These are phyloP conservation scores for Listronotus bonariensis DNA, from an alignment of 1,140 invertebrate species.

Conservation along the genomic window DNA sequence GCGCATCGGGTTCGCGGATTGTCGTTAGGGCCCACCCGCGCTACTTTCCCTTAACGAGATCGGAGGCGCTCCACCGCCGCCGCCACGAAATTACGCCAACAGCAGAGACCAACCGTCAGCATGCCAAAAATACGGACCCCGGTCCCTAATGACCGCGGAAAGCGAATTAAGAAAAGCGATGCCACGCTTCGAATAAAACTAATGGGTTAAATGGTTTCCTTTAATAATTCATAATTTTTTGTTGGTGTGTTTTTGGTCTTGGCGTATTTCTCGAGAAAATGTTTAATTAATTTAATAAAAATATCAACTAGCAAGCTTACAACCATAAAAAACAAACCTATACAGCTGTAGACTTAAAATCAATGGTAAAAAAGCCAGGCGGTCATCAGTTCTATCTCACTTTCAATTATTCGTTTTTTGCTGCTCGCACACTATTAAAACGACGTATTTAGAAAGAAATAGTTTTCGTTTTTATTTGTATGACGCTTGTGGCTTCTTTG, in stretches of 20 bases:
- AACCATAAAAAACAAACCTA: too few relatives aligned
- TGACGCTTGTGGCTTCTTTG: too few relatives aligned
- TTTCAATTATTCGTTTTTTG: too few relatives aligned
- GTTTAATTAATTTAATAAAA: too few relatives aligned
- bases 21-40: constrained; percentile 39
- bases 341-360: too few relatives aligned
- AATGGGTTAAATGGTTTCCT: constrained; percentile 30
- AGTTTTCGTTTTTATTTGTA: too few relatives aligned
- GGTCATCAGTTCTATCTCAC: too few relatives aligned
- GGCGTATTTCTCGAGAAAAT: background rate
- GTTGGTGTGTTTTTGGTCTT: background rate
- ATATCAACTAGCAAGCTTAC: too few relatives aligned
- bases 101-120: constrained; percentile 43
- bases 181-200: constrained; percentile 25
- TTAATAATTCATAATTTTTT: constrained; percentile 22
- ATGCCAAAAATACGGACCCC: constrained; percentile 41
- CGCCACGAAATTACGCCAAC: constrained; percentile 47
- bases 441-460: too few relatives aligned
- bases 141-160: constrained; percentile 45
- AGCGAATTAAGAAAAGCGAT: constrained; percentile 49
- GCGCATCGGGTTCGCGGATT: constrained; percentile 41
- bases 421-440: too few relatives aligned
- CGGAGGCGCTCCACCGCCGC: constrained; percentile 24
- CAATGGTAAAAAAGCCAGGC: too few relatives aligned
- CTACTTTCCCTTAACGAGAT: constrained; percentile 43